Base-by-base conservation (phyloP, 2,888 invertebrate genomes). In the Notodonta ziczac region DNA sequence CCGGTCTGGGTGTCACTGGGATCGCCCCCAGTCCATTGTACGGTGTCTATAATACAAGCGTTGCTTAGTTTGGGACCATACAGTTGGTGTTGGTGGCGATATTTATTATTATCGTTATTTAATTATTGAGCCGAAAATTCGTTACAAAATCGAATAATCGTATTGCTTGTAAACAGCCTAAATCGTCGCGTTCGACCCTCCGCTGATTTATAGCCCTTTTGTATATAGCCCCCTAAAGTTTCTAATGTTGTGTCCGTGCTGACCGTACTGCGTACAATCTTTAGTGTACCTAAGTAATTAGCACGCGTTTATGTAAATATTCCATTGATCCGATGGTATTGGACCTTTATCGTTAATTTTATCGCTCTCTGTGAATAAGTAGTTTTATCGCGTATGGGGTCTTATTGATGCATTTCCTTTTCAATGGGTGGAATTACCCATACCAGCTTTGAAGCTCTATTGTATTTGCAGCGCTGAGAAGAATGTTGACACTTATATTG, bases 161-260 rank as follows among this genome's bases (percentile, higher is more conserved):
- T 64, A 48, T 44, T 51, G 68, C 82, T 75, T 82, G 70, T 65
- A 74, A 55, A 53, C 64, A 59, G 69, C 84, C 82, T 88, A 79
- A 85, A 78, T 73, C 74, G 82, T 82, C 77, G 84, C 84, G 80
- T 86, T 84, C 86, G 86, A 84, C 90, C 89, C 90, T 88, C 74
- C 71, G 65, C 84, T 89, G 90, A 91, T 92, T 92, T 92, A 92
- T 88, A 80, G 82, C 78, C 85, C 87, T 85, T 87, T 85, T 89
- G 87, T 90, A 89, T 90, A 89, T 83, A 81, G 85, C 81, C 84
- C 87, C 89, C 90, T 91, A 90, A 91, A 91, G 86, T 88, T 90
- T 90, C 87, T 89, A 91, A 90, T 24, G 24, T 90, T 90, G 90
- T 85, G 82, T 81, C 78, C 83, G 84, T 83, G 83, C 83, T 80